Percentiles rank a stretch among this genome's conserved stretches.
Conservation (phyloP, 2,797 vertebrate species). For the Hylomyscus alleni region DNA sequence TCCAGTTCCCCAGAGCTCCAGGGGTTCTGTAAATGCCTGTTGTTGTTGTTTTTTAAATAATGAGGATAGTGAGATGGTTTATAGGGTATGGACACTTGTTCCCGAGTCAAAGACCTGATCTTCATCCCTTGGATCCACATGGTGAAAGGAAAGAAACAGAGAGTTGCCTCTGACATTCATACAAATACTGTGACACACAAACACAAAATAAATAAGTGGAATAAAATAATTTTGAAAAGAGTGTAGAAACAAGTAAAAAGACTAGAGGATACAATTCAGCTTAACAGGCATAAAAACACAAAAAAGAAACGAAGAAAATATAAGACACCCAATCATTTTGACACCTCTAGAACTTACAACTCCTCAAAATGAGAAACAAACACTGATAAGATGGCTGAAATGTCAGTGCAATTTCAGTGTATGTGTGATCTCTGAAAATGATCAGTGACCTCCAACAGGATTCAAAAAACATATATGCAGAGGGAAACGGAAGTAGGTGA, state of each 20-base stretch:
- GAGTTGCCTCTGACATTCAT: not conserved
- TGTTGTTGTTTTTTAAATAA: not conserved
- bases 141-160: not conserved
- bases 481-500: not conserved
- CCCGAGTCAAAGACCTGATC: not conserved
- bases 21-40: too few species aligned
- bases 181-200: not conserved
- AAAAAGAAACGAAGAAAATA: not conserved
- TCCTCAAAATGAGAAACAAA: not conserved
- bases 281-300: not conserved
- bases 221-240: not conserved
- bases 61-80: not conserved
- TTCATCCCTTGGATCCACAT: not conserved
- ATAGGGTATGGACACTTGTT: not conserved
- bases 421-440: not conserved
- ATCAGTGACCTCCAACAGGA: not conserved
- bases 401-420: not conserved
- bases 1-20: too few species aligned
- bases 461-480: not conserved
- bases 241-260: not conserved
- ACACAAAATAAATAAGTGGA: not conserved
- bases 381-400: not conserved
- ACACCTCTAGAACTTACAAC: not conserved
- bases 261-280: not conserved
- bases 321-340: not conserved